Evolutionary conservation across 2,888 invertebrate genomes (phyloP).

Genomic region (Ophion costatus): DNA sequence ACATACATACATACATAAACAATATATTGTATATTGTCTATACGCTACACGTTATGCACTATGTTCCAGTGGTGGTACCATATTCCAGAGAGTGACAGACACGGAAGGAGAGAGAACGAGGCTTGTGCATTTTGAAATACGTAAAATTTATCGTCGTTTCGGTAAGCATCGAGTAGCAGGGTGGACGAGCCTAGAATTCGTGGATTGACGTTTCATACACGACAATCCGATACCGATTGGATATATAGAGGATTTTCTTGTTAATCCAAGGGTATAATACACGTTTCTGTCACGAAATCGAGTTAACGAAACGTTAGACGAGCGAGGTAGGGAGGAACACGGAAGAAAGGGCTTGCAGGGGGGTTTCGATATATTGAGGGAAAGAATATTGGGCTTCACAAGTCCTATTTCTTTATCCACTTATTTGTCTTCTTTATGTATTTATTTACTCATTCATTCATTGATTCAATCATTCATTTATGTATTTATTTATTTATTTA

Average conservation of each 20-base stretch:
- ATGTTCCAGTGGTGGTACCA: conserved; percentile 19
- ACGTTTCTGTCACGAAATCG: background rate
- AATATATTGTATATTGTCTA: conserved; percentile 28
- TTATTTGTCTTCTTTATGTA: background rate
- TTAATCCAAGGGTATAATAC: conserved; percentile 33
- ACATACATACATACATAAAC: conserved; percentile 20
- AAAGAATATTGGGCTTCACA: background rate
- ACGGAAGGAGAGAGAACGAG: background rate
- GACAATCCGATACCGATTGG: conserved; percentile 21
- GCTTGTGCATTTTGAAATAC: conserved; percentile 50
- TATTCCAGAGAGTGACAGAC: conserved; percentile 26
- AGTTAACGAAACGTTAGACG: background rate
- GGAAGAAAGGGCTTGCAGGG: background rate
- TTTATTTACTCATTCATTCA: too few relatives aligned
- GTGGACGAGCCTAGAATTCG: conserved; percentile 19
- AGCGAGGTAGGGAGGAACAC: background rate
- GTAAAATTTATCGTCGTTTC: conserved; percentile 61
- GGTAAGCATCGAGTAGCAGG: conserved; percentile 27
- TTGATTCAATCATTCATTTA: background rate
- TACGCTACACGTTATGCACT: conserved; percentile 25
- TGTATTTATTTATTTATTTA: background rate
- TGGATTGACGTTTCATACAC: conserved; percentile 38
- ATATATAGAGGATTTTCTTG: conserved; percentile 51
- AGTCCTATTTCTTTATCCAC: background rate
- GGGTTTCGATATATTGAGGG: background rate